Evolutionary conservation across 2,888 invertebrate species (phyloP), one percentile per base, ranked within the genome.

Genomic region (Drosophila longiperda): DNA sequence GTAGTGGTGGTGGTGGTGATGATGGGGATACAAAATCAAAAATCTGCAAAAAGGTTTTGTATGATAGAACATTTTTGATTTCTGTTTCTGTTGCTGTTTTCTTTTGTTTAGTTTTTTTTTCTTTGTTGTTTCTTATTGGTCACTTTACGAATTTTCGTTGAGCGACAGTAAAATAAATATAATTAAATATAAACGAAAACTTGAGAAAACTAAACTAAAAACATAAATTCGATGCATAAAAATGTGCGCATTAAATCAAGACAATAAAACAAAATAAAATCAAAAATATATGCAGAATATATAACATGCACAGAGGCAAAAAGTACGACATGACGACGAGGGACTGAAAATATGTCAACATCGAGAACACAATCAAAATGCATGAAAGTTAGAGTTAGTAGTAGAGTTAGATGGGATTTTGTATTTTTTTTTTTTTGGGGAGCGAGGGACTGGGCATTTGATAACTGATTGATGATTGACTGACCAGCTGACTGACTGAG

Each of bases 11-110:
- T 89, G 77, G 75, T 89, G 72, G 82, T 85, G 90, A 86, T 88
- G 89, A 90, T 90, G 89, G 87, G 85, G 90, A 88, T 91, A 90
- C 84, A 91, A 91, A 91, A 91, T 91, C 91, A 91, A 91, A 91
- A 91, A 91, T 91, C 91, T 91, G 91, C 90, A 91, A 91, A 90
- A 90, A 87, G 90, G 78, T 82, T 82, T 81, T 70, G 86, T 75
- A 86, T 86, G 85, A 85, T 89, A 77, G 77, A 90, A 86, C 75
- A 82, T 85, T 85, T 86, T 85, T 78, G 83, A 76, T 83, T 78
- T 71, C 32, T 62, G 59, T 66, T 66, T 53, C 69, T 23, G 54
- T 36, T 59, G 40, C 20, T 62, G 48, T 49, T 67, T 66, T 20
- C 70, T 59, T 48, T 66, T 66, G 70, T 40, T 63, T 38, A 8